Conservation (phyloP, 2,797 vertebrate species). For the Thamnophis elegans region DNA sequence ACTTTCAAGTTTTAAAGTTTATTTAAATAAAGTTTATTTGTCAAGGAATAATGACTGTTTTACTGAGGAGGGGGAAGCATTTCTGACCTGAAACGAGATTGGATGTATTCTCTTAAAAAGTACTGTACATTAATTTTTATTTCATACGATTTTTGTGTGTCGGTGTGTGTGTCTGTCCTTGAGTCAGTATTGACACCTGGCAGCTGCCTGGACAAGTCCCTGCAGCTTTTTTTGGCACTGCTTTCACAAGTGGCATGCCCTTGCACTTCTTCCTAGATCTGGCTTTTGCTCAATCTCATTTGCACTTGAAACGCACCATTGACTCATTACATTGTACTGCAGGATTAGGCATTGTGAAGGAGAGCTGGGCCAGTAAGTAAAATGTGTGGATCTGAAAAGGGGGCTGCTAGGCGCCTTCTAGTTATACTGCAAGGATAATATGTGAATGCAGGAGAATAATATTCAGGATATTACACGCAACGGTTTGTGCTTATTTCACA, state of each 20-base stretch:
- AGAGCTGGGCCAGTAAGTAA: background rate
- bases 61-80: background rate
- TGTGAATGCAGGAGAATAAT: background rate
- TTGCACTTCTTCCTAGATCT: background rate
- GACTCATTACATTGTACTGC: background rate
- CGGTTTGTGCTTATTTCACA: background rate
- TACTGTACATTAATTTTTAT: background rate
- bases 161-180: background rate
- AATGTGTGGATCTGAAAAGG: background rate
- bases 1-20: background rate
- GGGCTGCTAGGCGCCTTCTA: background rate
- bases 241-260: background rate
- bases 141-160: background rate
- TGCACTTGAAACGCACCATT: background rate
- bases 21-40: background rate
- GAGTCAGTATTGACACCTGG: background rate
- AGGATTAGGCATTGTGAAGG: background rate
- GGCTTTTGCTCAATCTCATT: background rate
- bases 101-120: background rate
- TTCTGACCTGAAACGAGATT: background rate
- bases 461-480: background rate
- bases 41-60: background rate
- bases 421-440: background rate
- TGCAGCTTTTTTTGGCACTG: background rate
- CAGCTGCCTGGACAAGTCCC: background rate